Conservation (phyloP, 2,888 invertebrate species). For the Drosophila leonis region DNA sequence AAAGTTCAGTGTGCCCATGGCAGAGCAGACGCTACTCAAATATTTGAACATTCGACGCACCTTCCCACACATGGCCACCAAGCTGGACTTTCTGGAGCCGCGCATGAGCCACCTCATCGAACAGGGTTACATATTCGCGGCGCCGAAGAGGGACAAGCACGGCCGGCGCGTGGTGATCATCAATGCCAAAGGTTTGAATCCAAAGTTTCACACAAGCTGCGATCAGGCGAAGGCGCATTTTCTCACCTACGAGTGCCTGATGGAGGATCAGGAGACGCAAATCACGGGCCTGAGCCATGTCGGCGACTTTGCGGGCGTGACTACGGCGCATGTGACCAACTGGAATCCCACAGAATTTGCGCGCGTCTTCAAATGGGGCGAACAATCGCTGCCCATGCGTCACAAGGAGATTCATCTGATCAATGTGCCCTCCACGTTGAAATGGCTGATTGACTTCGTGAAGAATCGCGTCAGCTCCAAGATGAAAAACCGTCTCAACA, state of each 20-base stretch:
- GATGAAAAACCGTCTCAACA: slow-evolving; percentile 89
- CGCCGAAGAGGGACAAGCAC: slow-evolving; percentile 90
- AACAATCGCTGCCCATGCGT: slow-evolving; percentile 92
- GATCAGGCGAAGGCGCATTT: slow-evolving; percentile 90
- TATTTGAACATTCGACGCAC: slow-evolving; percentile 91
- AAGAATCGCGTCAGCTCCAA: slow-evolving; percentile 90
- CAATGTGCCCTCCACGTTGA: slow-evolving; percentile 90
- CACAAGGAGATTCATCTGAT: slow-evolving; percentile 92
- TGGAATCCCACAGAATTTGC: slow-evolving; percentile 92
- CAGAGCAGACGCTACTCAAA: slow-evolving; percentile 91
- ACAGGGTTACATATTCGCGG: slow-evolving; percentile 91
- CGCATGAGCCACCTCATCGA: slow-evolving; percentile 88
- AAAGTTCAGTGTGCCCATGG: slow-evolving; percentile 92
- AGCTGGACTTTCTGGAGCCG: slow-evolving; percentile 89
- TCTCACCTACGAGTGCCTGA: slow-evolving; percentile 90
- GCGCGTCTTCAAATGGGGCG: slow-evolving; percentile 90
- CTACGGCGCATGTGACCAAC: slow-evolving; percentile 89
- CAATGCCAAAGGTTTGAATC: slow-evolving; percentile 89
- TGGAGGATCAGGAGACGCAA: slow-evolving; percentile 92
- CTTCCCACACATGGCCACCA: slow-evolving; percentile 88
- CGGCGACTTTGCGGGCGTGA: slow-evolving; percentile 88
- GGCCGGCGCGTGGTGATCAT: slow-evolving; percentile 91
- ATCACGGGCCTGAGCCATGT: slow-evolving; percentile 91
- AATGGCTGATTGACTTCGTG: slow-evolving; percentile 91
- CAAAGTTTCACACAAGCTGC: slow-evolving; percentile 88